A percentile compares a stretch with the other conserved stretches of the same genome.
phyloP scores from a whole-genome alignment of 2,113 vertebrate genomes.

The Thermophis baileyi region DNA sequence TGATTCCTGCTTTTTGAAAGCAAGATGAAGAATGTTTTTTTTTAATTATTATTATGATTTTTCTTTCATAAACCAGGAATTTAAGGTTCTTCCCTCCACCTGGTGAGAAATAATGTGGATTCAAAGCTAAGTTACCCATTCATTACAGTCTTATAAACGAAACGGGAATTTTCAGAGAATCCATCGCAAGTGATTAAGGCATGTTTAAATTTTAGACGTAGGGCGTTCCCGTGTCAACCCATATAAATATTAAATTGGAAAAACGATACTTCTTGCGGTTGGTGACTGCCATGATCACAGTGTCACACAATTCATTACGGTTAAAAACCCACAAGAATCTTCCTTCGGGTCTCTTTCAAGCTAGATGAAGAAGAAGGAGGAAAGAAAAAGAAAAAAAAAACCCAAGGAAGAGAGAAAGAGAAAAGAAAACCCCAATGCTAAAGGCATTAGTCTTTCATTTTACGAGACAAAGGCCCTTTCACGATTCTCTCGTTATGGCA shows the following conservation, averaged over 20 bases:
- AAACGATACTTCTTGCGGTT: background rate
- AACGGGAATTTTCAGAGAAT: background rate
- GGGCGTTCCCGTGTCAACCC: background rate
- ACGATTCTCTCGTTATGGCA: background rate
- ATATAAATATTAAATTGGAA: background rate
- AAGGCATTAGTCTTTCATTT: background rate
- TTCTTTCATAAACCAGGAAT: background rate
- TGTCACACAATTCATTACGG: background rate
- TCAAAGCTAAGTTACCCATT: background rate
- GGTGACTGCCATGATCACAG: background rate
- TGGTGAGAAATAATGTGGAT: no score
- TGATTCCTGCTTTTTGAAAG: slow-evolving; percentile 49
- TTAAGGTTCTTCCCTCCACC: background rate
- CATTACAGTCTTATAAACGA: background rate
- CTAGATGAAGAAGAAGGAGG: slow-evolving; percentile 2
- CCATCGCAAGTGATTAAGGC: background rate
- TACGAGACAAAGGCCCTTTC: fast-evolving
- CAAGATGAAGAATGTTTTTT: background rate
- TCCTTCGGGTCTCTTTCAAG: background rate
- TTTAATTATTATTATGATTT: background rate
- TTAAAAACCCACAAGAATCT: background rate
- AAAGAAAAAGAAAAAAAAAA: background rate
- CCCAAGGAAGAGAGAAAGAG: background rate
- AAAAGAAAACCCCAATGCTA: slow-evolving; percentile 3
- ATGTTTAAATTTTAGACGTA: background rate